phyloP scores from a whole-genome alignment of 2,113 vertebrate genomes.

The Platycercus adscitus region DNA sequence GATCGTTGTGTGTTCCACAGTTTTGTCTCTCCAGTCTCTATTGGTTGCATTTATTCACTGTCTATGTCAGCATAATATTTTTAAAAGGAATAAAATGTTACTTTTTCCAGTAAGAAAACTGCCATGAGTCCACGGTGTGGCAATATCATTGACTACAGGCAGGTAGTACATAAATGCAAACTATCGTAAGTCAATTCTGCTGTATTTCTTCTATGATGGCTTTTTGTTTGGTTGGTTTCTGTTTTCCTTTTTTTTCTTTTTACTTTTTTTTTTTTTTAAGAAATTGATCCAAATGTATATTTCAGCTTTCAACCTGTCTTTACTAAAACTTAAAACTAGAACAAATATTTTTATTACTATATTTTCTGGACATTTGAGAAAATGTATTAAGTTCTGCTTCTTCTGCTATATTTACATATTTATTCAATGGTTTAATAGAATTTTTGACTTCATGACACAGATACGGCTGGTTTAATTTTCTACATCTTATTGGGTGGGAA shows the following conservation, averaged over 20 bases:
- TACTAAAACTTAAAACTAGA: background rate
- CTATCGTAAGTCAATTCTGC: background rate
- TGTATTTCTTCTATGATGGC: background rate
- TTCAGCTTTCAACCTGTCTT: background rate
- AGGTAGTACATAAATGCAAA: background rate
- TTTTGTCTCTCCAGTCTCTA: background rate
- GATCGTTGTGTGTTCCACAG: background rate
- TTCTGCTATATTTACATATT: background rate
- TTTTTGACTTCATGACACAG: background rate
- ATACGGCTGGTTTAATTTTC: background rate
- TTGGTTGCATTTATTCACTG: background rate
- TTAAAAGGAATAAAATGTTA: background rate
- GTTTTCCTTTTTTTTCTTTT: background rate
- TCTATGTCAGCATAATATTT: background rate
- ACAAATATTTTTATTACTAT: background rate
- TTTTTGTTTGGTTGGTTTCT: background rate
- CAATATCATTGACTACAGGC: background rate
- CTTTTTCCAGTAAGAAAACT: background rate
- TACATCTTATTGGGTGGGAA: background rate
- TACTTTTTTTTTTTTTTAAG: fast-evolving
- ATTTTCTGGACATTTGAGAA: background rate
- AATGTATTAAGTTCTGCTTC: background rate
- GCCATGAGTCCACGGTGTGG: background rate
- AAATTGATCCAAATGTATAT: background rate
- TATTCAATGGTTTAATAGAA: background rate